Base-by-base conservation (phyloP, 2,888 invertebrate species). In the Troglohyphantes excavatus region DNA sequence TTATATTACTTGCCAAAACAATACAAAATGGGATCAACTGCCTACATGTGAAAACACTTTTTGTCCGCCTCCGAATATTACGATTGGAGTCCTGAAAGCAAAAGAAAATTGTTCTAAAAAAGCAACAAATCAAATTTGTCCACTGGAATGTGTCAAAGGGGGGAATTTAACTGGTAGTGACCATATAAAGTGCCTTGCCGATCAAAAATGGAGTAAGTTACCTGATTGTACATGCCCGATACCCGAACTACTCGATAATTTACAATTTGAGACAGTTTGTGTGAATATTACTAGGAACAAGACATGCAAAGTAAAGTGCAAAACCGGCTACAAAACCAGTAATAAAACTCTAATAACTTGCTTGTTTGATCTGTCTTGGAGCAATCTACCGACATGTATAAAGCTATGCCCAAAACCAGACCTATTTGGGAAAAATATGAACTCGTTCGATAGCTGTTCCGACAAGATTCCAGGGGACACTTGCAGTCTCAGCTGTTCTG, bases 91-190 rank as follows among this genome's bases (percentile, higher is more conserved):
- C 0, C 46, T 83, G 19, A 63, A 21, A 2, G 39, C 61, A 39
- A n/a, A 21, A 3, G 83, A 73, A 26, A 43, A 88, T 11, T 88
- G 88, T 11, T 39, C 59, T 0, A 19, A 46, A 6, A 88, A 88
- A 68, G n/a, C 13, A 0, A 11, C 33, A 0, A 59, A 59, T 1
- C 68, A 88, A 0, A 46, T n/a, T 3, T 88, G 88, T 53, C 2
- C 9, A 11, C 23, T 82, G 11, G 29, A 21, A 19, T 82, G 88
- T 13, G 59, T 29, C 19, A 65, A 82, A 39, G 68, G 68, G 19
- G 88, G 88, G 0, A 59, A 63, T 9, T 7, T 53, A 13, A 21
- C 29, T 21, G 82, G 72, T 7, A 39, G 21, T 3, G 39, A 19
- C 61, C 1, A 2, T 7, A 59, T 82, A 29, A 11, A 1, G 1